A percentile compares a stretch with the other conserved stretches of the same genome.
Evolutionary conservation across 2,797 vertebrate species (phyloP).

Genomic region (Naso thynnoides): DNA sequence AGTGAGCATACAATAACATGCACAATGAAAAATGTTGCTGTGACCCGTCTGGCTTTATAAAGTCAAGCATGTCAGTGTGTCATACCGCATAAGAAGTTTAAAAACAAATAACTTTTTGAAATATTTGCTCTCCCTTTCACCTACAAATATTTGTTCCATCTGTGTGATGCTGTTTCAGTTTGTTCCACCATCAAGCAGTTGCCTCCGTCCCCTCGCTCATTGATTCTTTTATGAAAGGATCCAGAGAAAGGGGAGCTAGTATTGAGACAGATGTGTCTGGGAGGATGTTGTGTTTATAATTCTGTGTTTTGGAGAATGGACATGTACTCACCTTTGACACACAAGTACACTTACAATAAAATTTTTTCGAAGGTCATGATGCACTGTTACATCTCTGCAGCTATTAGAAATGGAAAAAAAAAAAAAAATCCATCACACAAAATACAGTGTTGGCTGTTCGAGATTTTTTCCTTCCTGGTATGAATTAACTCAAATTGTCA

Average conservation of each 20-base stretch:
- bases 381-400: slow-evolving; percentile 68
- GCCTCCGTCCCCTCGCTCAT: slow-evolving; percentile 7
- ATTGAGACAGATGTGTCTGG: slow-evolving; percentile 12
- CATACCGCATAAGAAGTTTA: slow-evolving; percentile 49
- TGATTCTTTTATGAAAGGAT: slow-evolving; percentile 6
- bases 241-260: slow-evolving; percentile 10
- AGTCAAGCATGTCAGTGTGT: slow-evolving; percentile 39
- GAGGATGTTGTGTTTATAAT: slow-evolving; percentile 18
- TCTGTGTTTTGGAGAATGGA: slow-evolving; percentile 26
- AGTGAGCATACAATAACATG: slow-evolving; percentile 13
- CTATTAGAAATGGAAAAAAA: slow-evolving; percentile 41
- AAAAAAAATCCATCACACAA: slow-evolving; percentile 14
- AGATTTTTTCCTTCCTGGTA: slow-evolving; percentile 24
- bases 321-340: slow-evolving; percentile 36
- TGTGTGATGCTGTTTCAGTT: slow-evolving; percentile 38
- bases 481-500: slow-evolving; percentile 41
- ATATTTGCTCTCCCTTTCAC: slow-evolving; percentile 59
- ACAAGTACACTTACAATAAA: slow-evolving; percentile 14
- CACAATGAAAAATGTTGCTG: slow-evolving; percentile 30
- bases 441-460: slow-evolving; percentile 22
- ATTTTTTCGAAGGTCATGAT: slow-evolving; percentile 46
- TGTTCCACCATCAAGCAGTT: slow-evolving; percentile 19
- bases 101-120: slow-evolving; percentile 54
- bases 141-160: slow-evolving; percentile 36
- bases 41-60: slow-evolving; percentile 32